Base-by-base conservation (phyloP, 2,888 invertebrate species). In the Coecobrya sp. region DNA sequence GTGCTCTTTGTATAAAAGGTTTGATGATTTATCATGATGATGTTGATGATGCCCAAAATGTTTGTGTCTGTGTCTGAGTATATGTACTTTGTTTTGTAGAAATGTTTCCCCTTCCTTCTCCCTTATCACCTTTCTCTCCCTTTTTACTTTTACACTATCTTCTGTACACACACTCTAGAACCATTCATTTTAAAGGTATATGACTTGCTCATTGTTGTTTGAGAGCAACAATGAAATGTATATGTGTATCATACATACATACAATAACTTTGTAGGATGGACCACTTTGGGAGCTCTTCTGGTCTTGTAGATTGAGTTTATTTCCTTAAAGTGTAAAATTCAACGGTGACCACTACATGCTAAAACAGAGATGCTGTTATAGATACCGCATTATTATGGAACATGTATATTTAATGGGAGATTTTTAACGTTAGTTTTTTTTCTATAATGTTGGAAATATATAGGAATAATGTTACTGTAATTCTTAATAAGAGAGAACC, bases 21-120 rank as follows among this genome's bases (percentile, higher is more conserved):
- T n/a, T n/a, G 45, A 45, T 70, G 42, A 45, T 59, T 59, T 59
- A 19, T 19, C 5, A 76, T n/a, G 7, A 76, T 22, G 73, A 42
- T 19, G 19, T 68, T 25, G 25, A 27, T 27, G 27, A 30, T 68
- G 68, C 25, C 25, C 13, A 76, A 79, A 52, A 52, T 52, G 4
- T 68, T n/a, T 68, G 52, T 79, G 79, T 79, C 1, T n/a, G 4
- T 52, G 30, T 79, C 27, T n/a, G 79, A 5, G 79, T 79, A 25
- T 79, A 16, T n/a, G 11, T 42, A 30, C 11, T 25, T 45, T 49
- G n/a, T 45, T 49, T 49, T 49, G 42, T 73, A 30, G 73, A 79
- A 25, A 49, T 76, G 49, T 49, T 79, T 79, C 52, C 73, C 79
- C 79, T 79, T 79, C 79, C 79, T 79, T 79, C 68, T 79, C 79